Evolutionary conservation across 2,888 invertebrate genomes (phyloP).

Genomic region (Phortica okadai): DNA sequence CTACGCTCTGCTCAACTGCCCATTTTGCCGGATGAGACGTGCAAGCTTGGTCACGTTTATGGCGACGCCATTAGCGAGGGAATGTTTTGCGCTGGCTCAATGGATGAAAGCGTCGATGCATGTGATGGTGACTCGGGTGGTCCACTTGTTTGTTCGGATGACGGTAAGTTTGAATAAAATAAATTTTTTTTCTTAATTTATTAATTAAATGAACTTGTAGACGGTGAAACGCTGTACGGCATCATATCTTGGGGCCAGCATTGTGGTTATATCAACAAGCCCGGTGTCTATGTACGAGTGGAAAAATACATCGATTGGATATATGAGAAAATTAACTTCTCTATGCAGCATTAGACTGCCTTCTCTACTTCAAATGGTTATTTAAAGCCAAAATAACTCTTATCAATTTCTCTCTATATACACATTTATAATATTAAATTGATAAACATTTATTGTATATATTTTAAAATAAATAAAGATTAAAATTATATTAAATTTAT

Average conservation of each 20-base stretch:
- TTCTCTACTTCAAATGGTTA: not conserved
- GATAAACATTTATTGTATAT: too few relatives aligned
- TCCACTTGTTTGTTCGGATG: slow-evolving; percentile 84
- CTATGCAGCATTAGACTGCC: not conserved
- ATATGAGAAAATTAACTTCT: slow-evolving; percentile 78
- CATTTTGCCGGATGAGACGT: slow-evolving; percentile 81
- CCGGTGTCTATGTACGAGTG: slow-evolving; percentile 85
- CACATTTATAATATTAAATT: too few relatives aligned
- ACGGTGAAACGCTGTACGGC: slow-evolving; percentile 82
- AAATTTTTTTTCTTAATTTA: not conserved
- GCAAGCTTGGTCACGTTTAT: slow-evolving; percentile 82
- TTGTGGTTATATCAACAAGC: slow-evolving; percentile 84
- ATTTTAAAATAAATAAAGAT: too few relatives aligned
- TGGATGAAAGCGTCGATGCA: slow-evolving; percentile 86
- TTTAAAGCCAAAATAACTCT: not conserved
- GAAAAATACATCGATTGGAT: slow-evolving; percentile 83
- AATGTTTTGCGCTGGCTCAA: slow-evolving; percentile 88
- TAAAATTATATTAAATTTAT: too few relatives aligned
- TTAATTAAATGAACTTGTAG: slow-evolving; percentile 73
- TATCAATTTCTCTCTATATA: not conserved
- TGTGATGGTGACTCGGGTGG: slow-evolving; percentile 92
- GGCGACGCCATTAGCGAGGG: slow-evolving; percentile 82
- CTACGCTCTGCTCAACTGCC: slow-evolving; percentile 84
- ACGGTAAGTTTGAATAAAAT: slow-evolving; percentile 75
- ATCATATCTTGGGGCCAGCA: slow-evolving; percentile 88